Percentiles rank a stretch among this genome's conserved stretches.
Conservation (phyloP, 2,888 invertebrate genomes). For the Deilephila elpenor region DNA sequence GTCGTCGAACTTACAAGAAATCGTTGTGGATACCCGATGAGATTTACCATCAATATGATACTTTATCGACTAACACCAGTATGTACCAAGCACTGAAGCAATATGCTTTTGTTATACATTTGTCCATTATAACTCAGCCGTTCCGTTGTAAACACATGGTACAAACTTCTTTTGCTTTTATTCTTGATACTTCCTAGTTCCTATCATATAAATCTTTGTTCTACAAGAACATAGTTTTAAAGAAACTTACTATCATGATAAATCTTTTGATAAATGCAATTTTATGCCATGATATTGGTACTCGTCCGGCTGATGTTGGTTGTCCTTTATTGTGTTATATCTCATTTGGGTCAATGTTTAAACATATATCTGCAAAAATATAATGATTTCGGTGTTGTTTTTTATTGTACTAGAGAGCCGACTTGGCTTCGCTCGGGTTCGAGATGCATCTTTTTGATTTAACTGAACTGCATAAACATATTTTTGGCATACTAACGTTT, state of each 20-base stretch:
- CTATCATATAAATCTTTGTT: neutral
- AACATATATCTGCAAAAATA: no score
- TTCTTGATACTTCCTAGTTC: neutral
- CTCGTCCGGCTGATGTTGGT: no score
- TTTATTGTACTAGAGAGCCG: no score
- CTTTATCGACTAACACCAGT: neutral
- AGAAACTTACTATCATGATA: neutral
- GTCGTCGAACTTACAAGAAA: neutral
- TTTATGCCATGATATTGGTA: no score
- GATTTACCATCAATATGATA: neutral
- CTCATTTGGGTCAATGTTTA: no score
- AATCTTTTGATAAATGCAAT: no score
- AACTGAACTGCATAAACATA: no score
- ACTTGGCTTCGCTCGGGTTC: no score
- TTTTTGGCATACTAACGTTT: no score
- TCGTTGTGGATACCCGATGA: neutral
- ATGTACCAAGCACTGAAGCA: neutral
- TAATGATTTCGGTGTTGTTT: no score
- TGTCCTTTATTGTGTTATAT: no score
- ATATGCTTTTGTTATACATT: constrained; percentile 1
- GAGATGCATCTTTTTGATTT: no score
- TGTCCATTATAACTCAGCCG: constrained; percentile 29
- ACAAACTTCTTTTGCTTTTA: constrained; percentile 22
- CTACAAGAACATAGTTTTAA: neutral
- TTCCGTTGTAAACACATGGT: constrained; percentile 7